These are phyloP conservation scores for Punctoribates punctum DNA, from an alignment of 2,888 invertebrate genomes.

Conservation along the genomic window DNA sequence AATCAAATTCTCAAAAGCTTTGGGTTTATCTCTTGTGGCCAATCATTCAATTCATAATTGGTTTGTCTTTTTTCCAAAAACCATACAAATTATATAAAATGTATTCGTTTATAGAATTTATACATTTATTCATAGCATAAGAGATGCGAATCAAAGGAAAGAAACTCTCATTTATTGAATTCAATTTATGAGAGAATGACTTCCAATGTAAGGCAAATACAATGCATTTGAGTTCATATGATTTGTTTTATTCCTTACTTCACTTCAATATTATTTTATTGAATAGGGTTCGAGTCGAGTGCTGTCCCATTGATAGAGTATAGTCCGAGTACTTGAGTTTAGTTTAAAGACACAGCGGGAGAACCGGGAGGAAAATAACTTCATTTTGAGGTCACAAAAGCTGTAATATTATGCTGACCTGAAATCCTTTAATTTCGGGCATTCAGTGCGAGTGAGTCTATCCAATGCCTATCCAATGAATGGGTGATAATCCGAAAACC, in stretches of 20 bases:
- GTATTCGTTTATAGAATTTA: background rate
- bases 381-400: constrained; percentile 34
- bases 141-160: too few species aligned
- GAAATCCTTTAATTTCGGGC: constrained; percentile 29
- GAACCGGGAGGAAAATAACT: constrained; percentile 26
- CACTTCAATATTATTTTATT: background rate
- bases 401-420: constrained; percentile 26
- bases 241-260: constrained; percentile 17
- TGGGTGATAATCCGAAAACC: constrained; percentile 27
- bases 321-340: background rate
- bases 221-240: constrained; percentile 4
- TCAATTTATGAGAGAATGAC: constrained; percentile 10
- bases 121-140: background rate
- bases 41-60: background rate
- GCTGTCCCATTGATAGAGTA: constrained; percentile 8
- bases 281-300: constrained; percentile 27
- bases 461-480: background rate
- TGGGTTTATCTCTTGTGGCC: background rate
- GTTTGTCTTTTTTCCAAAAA: too few species aligned
- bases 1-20: background rate
- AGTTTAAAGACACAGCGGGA: constrained; percentile 16
- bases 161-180: background rate
- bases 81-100: background rate
- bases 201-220: background rate
- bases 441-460: background rate